Percentiles rank a stretch among this genome's conserved stretches.
These are phyloP conservation scores for Heliconius nattereri DNA, from an alignment of 1,140 invertebrate genomes.

Conservation along the genomic window DNA sequence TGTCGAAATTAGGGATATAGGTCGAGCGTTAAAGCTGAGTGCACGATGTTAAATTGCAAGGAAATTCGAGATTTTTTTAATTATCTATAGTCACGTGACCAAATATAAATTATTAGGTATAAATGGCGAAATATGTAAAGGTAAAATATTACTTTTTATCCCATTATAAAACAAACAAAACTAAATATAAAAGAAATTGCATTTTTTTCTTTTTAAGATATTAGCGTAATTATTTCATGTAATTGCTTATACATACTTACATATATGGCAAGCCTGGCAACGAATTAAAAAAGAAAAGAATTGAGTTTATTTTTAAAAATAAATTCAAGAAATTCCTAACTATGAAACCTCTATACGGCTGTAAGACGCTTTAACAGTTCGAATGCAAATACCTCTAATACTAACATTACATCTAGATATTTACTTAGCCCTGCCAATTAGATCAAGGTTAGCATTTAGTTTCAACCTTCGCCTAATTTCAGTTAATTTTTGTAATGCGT, in stretches of 20 bases:
- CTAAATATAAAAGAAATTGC: too few relatives aligned
- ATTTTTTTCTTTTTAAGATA: too few relatives aligned
- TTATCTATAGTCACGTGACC: not conserved
- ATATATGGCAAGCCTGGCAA: not conserved
- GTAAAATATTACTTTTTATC: not conserved
- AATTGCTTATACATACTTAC: too few relatives aligned
- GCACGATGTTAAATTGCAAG: constrained; percentile 7
- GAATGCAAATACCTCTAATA: not conserved
- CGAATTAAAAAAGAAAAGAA: not conserved
- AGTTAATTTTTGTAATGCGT: constrained; percentile 59
- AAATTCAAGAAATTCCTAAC: not conserved
- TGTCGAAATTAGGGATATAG: constrained; percentile 61
- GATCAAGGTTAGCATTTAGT: constrained; percentile 55
- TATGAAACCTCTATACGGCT: not conserved
- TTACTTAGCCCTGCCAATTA: constrained; percentile 16
- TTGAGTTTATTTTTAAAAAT: not conserved
- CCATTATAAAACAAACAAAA: not conserved
- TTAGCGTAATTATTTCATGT: not conserved
- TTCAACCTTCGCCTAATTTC: constrained; percentile 59
- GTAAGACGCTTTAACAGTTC: not conserved
- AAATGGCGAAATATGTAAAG: not conserved
- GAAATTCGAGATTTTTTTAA: not conserved
- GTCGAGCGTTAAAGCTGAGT: constrained; percentile 39
- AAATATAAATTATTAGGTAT: not conserved
- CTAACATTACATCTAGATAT: constrained; percentile 4